A percentile compares a stretch with the other conserved stretches of the same genome.
These are phyloP conservation scores for Catostylus mosaicus DNA, from an alignment of 30 jellyfish, hydroid and myxozoan genomes.

Conservation along the genomic window DNA sequence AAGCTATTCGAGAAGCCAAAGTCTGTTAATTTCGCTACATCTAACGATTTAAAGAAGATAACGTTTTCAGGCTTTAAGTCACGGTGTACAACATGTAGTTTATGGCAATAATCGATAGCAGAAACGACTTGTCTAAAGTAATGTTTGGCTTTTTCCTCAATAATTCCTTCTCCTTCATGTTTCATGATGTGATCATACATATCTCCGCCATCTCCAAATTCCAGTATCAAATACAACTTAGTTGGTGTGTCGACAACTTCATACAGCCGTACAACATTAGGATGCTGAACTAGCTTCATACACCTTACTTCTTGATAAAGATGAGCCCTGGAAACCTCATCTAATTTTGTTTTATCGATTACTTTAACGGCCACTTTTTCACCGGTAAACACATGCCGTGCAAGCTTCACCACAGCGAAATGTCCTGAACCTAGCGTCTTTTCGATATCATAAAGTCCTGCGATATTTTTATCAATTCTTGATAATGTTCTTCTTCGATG, in stretches of 20 bases:
- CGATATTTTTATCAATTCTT: constrained; percentile 78
- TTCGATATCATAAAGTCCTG: constrained; percentile 95
- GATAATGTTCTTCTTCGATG: constrained; percentile 35
- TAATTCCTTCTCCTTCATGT: constrained; percentile 87
- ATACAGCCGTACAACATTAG: constrained; percentile 92
- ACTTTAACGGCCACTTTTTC: constrained; percentile 97
- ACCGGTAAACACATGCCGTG: constrained; percentile 98
- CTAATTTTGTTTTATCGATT: constrained; percentile 92
- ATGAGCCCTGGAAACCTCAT: constrained; percentile 93
- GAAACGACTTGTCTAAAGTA: constrained; percentile 94
- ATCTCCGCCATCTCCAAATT: constrained; percentile 98
- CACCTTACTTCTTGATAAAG: constrained; percentile 92
- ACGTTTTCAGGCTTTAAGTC: constrained; percentile 99
- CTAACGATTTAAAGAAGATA: constrained; percentile 85
- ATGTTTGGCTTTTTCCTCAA: constrained; percentile 93
- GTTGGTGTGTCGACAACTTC: constrained; percentile 96
- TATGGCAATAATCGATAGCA: constrained; percentile 96
- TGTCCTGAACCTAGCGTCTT: constrained; percentile 96
- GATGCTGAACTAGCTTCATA: constrained; percentile 97
- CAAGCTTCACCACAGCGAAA: constrained; percentile 96
- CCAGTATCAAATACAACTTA: constrained; percentile 90
- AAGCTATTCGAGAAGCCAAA: constrained; percentile 96
- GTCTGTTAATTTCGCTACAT: constrained; percentile 94
- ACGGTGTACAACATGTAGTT: constrained; percentile 98
- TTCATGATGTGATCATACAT: constrained; percentile 97